phyloP scores from a whole-genome alignment of 2,888 invertebrate species.

The Patella caerulea region DNA sequence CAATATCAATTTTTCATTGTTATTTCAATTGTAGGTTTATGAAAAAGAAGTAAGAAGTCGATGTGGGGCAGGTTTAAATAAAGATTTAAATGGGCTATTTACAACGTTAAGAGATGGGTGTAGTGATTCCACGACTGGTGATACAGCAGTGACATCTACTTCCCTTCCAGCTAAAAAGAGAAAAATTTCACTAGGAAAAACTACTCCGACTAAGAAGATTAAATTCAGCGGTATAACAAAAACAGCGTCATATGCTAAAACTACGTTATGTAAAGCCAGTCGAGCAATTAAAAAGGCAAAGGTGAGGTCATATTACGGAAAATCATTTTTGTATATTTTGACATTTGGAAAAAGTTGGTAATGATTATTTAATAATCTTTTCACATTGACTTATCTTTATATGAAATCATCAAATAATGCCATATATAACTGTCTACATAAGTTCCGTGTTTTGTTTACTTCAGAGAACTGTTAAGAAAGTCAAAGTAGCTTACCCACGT shows the following conservation, averaged over 20 bases:
- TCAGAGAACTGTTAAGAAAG: too few species aligned
- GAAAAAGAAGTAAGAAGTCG: slow-evolving; percentile 53
- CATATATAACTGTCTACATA: too few species aligned
- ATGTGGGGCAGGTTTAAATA: slow-evolving; percentile 36
- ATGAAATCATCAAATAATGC: too few species aligned
- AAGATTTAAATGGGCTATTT: slow-evolving; percentile 51
- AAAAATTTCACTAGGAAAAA: not conserved
- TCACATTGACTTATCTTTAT: too few species aligned
- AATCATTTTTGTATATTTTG: too few species aligned
- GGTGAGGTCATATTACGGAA: too few species aligned
- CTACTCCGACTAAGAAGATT: not conserved
- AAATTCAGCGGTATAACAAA: not conserved
- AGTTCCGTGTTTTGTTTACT: too few species aligned
- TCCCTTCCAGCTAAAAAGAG: not conserved
- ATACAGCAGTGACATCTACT: not conserved
- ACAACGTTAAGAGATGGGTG: slow-evolving; percentile 39
- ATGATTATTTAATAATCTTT: too few species aligned
- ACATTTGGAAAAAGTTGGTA: too few species aligned
- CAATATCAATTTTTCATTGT: not conserved
- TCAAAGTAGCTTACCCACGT: slow-evolving; percentile 17
- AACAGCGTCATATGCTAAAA: not conserved
- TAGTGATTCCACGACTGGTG: not conserved
- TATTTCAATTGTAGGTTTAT: slow-evolving; percentile 34
- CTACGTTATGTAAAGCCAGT: too few species aligned
- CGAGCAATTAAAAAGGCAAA: too few species aligned